Evolutionary conservation across 2,797 vertebrate genomes (phyloP), one percentile per base, ranked within the genome.

Genomic region (Diplodus sargus): DNA sequence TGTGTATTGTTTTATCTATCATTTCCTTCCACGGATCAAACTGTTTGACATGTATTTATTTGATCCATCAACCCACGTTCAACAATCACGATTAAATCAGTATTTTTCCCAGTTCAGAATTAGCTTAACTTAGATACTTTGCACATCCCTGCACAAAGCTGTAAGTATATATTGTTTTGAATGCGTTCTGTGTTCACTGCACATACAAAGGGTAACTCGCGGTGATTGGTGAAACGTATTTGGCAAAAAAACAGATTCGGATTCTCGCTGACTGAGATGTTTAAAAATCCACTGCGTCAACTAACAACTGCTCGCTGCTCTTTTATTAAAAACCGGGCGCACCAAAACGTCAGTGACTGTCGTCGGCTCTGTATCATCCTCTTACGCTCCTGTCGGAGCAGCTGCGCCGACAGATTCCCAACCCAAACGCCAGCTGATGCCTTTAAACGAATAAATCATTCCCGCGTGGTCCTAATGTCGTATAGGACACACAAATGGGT

Each of bases 391-490:
- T 17, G 10, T 69, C 39, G 30, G 54, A 80, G 65, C 64, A 51
- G 64, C 65, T 49, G 4, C 42, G 70, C 49, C 18, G 43, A 66
- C 45, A 56, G 39, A 70, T 72, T 71, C 53, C 47, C 45, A 34
- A 63, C 23, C 45, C 39, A 52, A 70, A 68, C 5, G 9, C 58
- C 75, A 81, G 59, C 73, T 81, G 74, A 79, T 85, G 71, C 49
- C 58, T 82, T 82, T 34, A 68, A 71, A 76, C 79, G 0, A 62
- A 81, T 83, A 43, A 77, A 84, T 80, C 53, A 74, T 78, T 70
- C 56, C 70, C 58, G n/a, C 8, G 11, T 30, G 52, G 56, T 56
- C 59, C 57, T 34, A 53, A n/a, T 68, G 47, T 67, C 67, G 77
- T 47, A 70, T 62, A 22, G 48, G 53, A 7, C 52, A 45, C 23